Percentiles rank a stretch among this genome's conserved stretches.
Conservation (phyloP, 2,113 vertebrate genomes). For the Albula glossodonta region DNA sequence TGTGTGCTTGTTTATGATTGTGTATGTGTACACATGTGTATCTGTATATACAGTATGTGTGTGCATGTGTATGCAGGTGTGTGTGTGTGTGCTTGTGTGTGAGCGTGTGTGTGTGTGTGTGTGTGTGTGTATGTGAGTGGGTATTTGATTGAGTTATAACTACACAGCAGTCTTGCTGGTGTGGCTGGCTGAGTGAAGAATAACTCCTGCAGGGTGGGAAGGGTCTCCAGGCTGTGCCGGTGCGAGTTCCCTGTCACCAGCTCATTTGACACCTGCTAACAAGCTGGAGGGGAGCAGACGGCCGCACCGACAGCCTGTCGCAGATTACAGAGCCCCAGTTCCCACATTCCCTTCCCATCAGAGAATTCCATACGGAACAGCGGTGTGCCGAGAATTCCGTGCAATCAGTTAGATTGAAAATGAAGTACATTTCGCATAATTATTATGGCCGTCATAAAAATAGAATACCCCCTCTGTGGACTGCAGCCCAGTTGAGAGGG, state of each 20-base stretch:
- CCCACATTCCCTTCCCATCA: neutral
- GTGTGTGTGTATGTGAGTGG: neutral
- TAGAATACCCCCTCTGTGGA: slow-evolving; percentile 22
- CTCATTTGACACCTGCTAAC: slow-evolving; percentile 8
- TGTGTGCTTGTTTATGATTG: neutral
- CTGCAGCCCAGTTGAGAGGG: slow-evolving; percentile 10
- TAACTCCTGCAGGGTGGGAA: neutral
- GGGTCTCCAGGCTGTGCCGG: too few species aligned
- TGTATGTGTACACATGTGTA: neutral
- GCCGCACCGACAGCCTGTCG: neutral
- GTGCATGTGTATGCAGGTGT: neutral
- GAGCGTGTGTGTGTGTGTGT: neutral
- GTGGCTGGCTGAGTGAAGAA: neutral
- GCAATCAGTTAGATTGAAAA: neutral
- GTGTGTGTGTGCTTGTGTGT: neutral
- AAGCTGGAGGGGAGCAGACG: neutral
- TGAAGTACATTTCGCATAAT: slow-evolving; percentile 23
- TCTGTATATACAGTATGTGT: neutral
- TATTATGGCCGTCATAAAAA: slow-evolving; percentile 15
- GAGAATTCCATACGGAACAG: neutral
- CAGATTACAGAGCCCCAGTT: neutral
- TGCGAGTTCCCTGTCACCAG: neutral
- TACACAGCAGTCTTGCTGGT: neutral
- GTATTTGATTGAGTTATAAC: neutral
- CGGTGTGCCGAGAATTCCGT: neutral